Percentiles rank a stretch among this genome's conserved stretches.
phyloP scores from a whole-genome alignment of 53 echinoderm and acorn worm genomes.

The Glandiceps talaboti region DNA sequence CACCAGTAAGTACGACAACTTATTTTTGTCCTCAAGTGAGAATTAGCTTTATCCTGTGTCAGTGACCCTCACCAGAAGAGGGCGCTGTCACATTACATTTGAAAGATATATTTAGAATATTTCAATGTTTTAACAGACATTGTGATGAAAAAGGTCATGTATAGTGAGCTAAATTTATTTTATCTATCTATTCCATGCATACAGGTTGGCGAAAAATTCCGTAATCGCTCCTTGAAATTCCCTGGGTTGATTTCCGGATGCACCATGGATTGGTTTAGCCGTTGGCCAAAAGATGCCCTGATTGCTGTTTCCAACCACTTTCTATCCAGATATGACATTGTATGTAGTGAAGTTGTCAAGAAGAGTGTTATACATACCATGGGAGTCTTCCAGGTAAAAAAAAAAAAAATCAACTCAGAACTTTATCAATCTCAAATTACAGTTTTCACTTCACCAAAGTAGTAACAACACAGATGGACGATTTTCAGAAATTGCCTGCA shows the following conservation, averaged over 20 bases:
- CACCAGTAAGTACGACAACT: conserved; percentile 59
- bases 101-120: too few relatives aligned
- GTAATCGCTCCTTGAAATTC: conserved; percentile 96
- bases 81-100: too few relatives aligned
- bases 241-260: conserved; percentile 95
- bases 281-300: conserved; percentile 98
- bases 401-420: too few relatives aligned
- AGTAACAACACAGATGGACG: too few relatives aligned
- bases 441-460: too few relatives aligned
- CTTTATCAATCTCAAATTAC: too few relatives aligned
- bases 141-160: too few relatives aligned
- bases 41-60: not conserved
- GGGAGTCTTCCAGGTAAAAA: conserved; percentile 86
- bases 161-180: too few relatives aligned
- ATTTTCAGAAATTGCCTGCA: too few relatives aligned
- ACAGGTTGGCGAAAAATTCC: conserved; percentile 99
- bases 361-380: conserved; percentile 84
- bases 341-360: conserved; percentile 79
- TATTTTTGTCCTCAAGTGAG: not conserved
- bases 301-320: conserved; percentile 93
- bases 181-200: not conserved
- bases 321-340: conserved; percentile 75
- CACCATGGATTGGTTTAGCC: conserved; percentile 99
- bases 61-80: not conserved
- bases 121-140: too few relatives aligned